phyloP scores from a whole-genome alignment of 2,797 vertebrate genomes.

The Amazona ochrocephala region DNA sequence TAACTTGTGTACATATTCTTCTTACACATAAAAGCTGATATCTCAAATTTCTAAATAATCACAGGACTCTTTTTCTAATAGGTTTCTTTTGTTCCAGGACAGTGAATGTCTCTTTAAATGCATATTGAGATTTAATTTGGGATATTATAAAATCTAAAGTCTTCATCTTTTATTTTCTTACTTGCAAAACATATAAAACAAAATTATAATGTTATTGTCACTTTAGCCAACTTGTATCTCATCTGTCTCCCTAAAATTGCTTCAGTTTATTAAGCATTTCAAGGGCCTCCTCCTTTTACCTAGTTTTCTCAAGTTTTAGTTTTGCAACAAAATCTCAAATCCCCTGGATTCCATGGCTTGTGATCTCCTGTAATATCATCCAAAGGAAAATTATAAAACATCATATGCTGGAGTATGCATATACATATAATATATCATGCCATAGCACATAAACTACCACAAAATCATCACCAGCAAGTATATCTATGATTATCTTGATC shows the following conservation, averaged over 20 bases:
- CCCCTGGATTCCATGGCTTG: neutral
- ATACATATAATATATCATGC: neutral
- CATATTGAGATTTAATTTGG: neutral
- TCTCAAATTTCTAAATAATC: neutral
- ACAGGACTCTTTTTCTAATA: neutral
- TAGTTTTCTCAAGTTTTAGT: neutral
- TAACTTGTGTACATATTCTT: neutral
- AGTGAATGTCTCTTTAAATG: neutral
- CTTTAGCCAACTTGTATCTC: neutral
- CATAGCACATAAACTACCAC: neutral
- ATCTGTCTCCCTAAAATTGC: neutral
- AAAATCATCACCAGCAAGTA: neutral
- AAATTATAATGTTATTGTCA: neutral
- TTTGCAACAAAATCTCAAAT: neutral
- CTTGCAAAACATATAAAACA: neutral
- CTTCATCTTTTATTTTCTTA: neutral
- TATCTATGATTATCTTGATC: neutral
- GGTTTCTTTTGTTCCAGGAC: neutral
- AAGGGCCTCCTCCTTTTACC: neutral
- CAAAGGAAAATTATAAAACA: neutral
- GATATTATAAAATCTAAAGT: neutral
- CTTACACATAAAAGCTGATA: neutral
- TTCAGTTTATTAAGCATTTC: neutral
- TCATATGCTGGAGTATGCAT: no score
- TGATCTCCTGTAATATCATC: neutral